Conservation (phyloP, 1,140 invertebrate genomes). For the Leptinotarsa undecemlineata region DNA sequence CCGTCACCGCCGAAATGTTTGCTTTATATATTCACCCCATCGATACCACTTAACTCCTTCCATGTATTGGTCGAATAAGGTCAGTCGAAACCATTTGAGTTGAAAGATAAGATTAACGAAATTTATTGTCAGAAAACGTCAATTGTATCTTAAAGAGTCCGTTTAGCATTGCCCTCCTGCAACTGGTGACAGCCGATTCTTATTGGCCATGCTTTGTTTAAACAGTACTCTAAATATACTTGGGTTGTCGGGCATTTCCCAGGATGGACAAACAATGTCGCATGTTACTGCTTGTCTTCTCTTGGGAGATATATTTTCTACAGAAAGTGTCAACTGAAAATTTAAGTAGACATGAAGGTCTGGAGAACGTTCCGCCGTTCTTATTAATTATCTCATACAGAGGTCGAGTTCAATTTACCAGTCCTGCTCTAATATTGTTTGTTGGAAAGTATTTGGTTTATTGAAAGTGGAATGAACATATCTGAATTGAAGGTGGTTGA, state of each 20-base stretch:
- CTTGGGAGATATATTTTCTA: neutral
- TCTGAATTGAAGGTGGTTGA: no score
- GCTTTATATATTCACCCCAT: slow-evolving; percentile 1
- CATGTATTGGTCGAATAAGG: slow-evolving; percentile 14
- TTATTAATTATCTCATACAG: no score
- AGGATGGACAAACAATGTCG: slow-evolving; percentile 33
- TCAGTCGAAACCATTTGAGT: slow-evolving; percentile 36
- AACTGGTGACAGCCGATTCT: slow-evolving; percentile 31
- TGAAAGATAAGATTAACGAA: slow-evolving; percentile 39
- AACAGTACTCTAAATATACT: slow-evolving; percentile 35
- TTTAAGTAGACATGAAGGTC: no score
- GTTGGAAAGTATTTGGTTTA: no score
- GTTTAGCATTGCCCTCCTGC: slow-evolving; percentile 28
- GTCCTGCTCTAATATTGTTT: no score
- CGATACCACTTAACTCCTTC: slow-evolving; percentile 20
- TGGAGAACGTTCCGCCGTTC: no score
- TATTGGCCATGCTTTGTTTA: slow-evolving; percentile 38
- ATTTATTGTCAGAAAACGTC: slow-evolving; percentile 40
- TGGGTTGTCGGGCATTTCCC: slow-evolving; percentile 23
- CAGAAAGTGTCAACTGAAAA: neutral
- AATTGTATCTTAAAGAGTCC: slow-evolving; percentile 40
- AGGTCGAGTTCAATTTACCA: no score
- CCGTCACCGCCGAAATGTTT: no score
- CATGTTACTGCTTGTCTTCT: neutral
- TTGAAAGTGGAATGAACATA: no score